Evolutionary conservation across 2,888 invertebrate species (phyloP), one percentile per base, ranked within the genome.

Genomic region (Sphaeridia pumilis): DNA sequence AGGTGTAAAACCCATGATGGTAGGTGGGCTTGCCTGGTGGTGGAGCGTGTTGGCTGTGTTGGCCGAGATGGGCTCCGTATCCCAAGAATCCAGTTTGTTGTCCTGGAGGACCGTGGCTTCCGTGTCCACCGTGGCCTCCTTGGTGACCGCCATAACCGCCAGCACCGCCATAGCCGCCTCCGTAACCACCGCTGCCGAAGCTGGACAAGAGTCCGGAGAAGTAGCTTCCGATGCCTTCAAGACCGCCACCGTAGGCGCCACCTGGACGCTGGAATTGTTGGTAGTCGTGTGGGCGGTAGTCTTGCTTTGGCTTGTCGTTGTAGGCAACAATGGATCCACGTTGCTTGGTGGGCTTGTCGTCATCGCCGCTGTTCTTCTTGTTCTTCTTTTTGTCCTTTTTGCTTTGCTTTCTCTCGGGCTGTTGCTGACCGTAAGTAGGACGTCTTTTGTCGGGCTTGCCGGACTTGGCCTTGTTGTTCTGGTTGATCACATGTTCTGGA

Each of bases 1-100:
- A 27, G 22, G 52, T 52, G 41, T 52, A 52, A 21, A 52, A 52
- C 17, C 52, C 52, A 22, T 52, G 52, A 27, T 52, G 52, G 22
- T 52, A 52, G 10, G 52, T 46, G 20, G 52, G 52, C 17, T 28
- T 46, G 25, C 43, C 35, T n/a, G 28, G 38, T 3, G 25, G 45
- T 24, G 22, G 36, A 17, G 41, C 41, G 10, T 31, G 31, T 7
- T 31, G 31, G 31, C 14, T 7, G 17, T 38, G 38, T 17, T 38
- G 38, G 38, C 38, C 38, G 20, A 38, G 17, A 20, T 38, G 38
- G 17, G 20, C 20, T 12, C 49, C 49, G 41, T 49, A 49, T 7
- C 49, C 49, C 10, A 49, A 34, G 27, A 45, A 45, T n/a, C 51
- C 51, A 45, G 44, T 46, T 34, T 51, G 46, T 34, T 42, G 43